A percentile compares a stretch with the other conserved stretches of the same genome.
phyloP scores from a whole-genome alignment of 2,888 invertebrate species.

The Sesia bembeciformis region DNA sequence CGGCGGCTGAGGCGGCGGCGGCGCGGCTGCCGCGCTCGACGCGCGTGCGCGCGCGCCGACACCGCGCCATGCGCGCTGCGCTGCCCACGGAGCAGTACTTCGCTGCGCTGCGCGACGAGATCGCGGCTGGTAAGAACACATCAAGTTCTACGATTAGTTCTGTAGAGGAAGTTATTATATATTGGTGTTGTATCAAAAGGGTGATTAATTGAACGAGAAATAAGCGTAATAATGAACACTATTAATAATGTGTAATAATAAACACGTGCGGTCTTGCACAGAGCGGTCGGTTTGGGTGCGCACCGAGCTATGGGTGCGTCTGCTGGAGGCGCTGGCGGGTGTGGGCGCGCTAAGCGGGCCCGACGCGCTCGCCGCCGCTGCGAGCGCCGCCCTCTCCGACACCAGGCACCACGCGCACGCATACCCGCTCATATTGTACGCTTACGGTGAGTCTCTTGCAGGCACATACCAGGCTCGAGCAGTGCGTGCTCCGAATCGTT shows the following conservation, averaged over 20 bases:
- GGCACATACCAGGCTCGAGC: no score
- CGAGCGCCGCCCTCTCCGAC: slow-evolving; percentile 20
- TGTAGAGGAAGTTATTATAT: no score
- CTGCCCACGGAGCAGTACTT: slow-evolving; percentile 11
- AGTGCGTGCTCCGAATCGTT: no score
- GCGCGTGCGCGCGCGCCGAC: slow-evolving; percentile 6
- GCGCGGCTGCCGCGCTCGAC: slow-evolving; percentile 8
- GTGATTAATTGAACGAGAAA: no score
- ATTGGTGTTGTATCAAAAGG: no score
- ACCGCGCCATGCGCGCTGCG: slow-evolving; percentile 17
- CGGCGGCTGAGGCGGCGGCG: slow-evolving; percentile 16
- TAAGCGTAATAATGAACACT: no score
- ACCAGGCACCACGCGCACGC: slow-evolving; percentile 16
- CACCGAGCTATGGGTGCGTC: slow-evolving; percentile 30
- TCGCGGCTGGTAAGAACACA: background rate
- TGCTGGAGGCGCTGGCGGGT: slow-evolving; percentile 19
- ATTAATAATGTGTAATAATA: background rate
- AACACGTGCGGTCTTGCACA: slow-evolving; percentile 1
- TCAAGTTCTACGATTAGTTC: background rate
- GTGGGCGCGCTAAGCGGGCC: slow-evolving; percentile 5
- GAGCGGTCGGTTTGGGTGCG: slow-evolving; percentile 12
- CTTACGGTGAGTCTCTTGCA: slow-evolving; percentile 22
- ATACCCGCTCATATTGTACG: slow-evolving; percentile 36
- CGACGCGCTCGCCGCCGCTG: slow-evolving; percentile 14
- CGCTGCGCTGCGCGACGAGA: slow-evolving; percentile 16